A percentile compares a stretch with the other conserved stretches of the same genome.
These are phyloP conservation scores for Saturnia japonica DNA, from an alignment of 2,888 invertebrate genomes.

Conservation along the genomic window DNA sequence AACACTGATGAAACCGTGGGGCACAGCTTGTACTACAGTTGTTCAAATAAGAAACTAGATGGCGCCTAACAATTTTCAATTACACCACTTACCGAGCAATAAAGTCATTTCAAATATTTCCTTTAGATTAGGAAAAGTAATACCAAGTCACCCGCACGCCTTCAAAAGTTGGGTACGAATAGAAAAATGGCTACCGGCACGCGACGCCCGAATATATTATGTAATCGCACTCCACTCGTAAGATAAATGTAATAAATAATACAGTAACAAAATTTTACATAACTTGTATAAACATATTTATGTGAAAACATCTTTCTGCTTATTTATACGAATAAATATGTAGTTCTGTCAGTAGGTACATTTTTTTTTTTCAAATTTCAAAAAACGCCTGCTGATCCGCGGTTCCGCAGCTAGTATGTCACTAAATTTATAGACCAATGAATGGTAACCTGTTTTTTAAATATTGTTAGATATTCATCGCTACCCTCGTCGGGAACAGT, in stretches of 20 bases:
- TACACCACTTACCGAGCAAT: slow-evolving; percentile 30
- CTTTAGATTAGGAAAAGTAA: slow-evolving; percentile 53
- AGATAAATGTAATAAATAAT: slow-evolving; percentile 18
- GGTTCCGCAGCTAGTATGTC: too few relatives aligned
- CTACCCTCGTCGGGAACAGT: too few relatives aligned
- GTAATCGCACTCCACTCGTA: slow-evolving; percentile 57
- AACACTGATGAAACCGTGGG: too few relatives aligned
- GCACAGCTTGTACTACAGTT: slow-evolving; percentile 24
- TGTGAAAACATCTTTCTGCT: neutral
- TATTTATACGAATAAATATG: neutral
- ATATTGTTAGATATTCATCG: too few relatives aligned
- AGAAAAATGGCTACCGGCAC: slow-evolving; percentile 70
- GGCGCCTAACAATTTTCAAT: neutral
- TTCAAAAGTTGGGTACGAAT: slow-evolving; percentile 54
- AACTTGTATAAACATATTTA: slow-evolving; percentile 4
- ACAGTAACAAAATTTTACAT: slow-evolving; percentile 34
- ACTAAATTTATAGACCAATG: too few relatives aligned
- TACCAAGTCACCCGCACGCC: slow-evolving; percentile 52
- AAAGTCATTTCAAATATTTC: slow-evolving; percentile 37
- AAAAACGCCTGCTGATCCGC: too few relatives aligned
- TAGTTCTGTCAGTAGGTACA: too few relatives aligned
- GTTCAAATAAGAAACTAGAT: slow-evolving; percentile 20
- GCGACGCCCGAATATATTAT: slow-evolving; percentile 76
- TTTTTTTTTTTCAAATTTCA: too few relatives aligned
- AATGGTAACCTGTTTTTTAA: too few relatives aligned